Percentiles rank a stretch among this genome's conserved stretches.
These are phyloP conservation scores for Arvicanthis niloticus DNA, from an alignment of 2,113 vertebrate species.

Conservation along the genomic window DNA sequence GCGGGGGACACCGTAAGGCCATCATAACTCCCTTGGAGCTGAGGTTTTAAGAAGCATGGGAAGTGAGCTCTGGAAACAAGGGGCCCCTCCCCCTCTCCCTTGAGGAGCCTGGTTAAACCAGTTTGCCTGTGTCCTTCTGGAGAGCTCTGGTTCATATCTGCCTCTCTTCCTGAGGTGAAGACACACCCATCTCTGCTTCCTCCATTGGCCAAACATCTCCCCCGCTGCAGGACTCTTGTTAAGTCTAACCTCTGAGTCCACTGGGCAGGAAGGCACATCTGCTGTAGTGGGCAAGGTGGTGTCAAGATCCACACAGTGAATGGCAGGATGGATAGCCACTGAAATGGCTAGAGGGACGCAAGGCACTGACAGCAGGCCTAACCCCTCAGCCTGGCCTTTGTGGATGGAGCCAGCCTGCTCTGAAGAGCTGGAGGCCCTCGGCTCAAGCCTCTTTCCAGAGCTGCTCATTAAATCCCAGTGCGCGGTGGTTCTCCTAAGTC, in stretches of 20 bases:
- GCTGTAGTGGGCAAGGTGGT: neutral
- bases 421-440: neutral
- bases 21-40: neutral
- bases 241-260: neutral
- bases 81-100: neutral
- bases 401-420: neutral
- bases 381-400: neutral
- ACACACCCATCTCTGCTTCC: neutral
- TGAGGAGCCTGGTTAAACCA: neutral
- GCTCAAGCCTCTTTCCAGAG: neutral
- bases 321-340: neutral
- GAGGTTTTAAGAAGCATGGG: neutral
- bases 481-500: neutral
- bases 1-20: neutral
- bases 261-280: neutral
- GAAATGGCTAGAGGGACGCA: accelerated
- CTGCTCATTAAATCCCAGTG: neutral
- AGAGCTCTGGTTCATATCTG: neutral
- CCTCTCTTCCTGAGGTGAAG: neutral
- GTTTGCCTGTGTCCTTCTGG: neutral
- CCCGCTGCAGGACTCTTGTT: neutral
- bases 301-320: neutral
- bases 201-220: accelerated
- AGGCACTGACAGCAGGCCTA: neutral
- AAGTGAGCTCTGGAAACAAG: neutral